Evolutionary conservation across 2,113 vertebrate species (phyloP), one percentile per base, ranked within the genome.

Genomic region (Anolis sagrei): DNA sequence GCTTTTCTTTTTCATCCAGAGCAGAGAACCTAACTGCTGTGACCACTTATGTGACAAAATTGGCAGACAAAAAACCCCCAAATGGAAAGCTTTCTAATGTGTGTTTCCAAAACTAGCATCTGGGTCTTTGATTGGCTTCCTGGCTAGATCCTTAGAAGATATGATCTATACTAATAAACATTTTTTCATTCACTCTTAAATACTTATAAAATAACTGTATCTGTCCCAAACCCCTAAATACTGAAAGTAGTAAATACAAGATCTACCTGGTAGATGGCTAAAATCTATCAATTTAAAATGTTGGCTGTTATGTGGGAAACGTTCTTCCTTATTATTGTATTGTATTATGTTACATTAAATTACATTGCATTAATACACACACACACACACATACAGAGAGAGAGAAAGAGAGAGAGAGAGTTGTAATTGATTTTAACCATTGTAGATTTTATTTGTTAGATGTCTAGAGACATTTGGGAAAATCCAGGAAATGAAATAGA

Each of bases 11-110:
- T 90, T 96, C 93, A 95, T 95, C 90, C 95, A 93, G 89, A 96
- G 93, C 93, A 89, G 88, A 95, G 85, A 96, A 94, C 75, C 85
- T 92, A 95, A 94, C 92, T 95, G 87, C 95, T 96, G 93, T 91
- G 92, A 95, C 95, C 93, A 96, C 94, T 96, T 96, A 95, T 29
- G 86, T 92, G 92, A 90, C 90, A 93, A 90, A 91, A 87, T 96
- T 96, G 94, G 95, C 95, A 94, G 78, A 87, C 18, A 6, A 5
- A 88, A 78, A 39, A 86, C 90, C 94, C 94, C 94, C 96, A 95
- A 92, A 94, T 94, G 94, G 94, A 96, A 94, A 93, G 54, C 25
- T 32, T 75, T 91, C 87, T 88, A 90, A 68, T 86, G 74, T 90
- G 9, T 93, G 81, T 83, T 95, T 93, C 89, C 88, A 95, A 25